A percentile compares a stretch with the other conserved stretches of the same genome.
Evolutionary conservation across 2,888 invertebrate species (phyloP).

Genomic region (Cacoxenus indagator): DNA sequence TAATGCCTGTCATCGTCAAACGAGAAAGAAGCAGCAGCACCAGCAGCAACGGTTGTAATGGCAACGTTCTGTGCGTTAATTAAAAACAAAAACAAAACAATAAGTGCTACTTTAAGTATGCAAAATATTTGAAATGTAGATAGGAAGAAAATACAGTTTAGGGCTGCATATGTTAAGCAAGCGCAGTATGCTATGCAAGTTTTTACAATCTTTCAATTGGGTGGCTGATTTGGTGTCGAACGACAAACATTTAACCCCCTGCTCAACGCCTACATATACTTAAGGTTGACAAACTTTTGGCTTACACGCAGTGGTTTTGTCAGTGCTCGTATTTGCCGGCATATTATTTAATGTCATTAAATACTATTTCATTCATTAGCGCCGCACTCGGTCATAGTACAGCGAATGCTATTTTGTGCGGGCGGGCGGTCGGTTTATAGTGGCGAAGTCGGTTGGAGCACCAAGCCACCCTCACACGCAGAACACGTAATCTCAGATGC

Average conservation of each 20-base stretch:
- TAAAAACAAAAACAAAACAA: constrained; percentile 37
- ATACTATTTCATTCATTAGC: constrained; percentile 8
- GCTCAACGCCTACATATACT: no score
- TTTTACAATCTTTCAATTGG: background rate
- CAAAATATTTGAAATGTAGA: constrained; percentile 29
- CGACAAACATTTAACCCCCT: no score
- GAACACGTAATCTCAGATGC: constrained; percentile 3
- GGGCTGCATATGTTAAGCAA: background rate
- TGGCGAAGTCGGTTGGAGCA: background rate
- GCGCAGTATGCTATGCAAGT: constrained; percentile 7
- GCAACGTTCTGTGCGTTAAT: constrained; percentile 39
- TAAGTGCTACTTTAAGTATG: constrained; percentile 56
- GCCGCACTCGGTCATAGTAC: background rate
- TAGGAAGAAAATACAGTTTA: background rate
- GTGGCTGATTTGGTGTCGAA: background rate
- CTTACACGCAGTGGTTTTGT: background rate
- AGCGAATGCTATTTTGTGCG: background rate
- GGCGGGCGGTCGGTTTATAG: background rate
- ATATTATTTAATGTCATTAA: constrained; percentile 5
- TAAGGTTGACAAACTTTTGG: constrained; percentile 19
- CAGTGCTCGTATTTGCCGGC: background rate
- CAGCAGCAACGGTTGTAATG: constrained; percentile 15
- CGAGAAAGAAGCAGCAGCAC: background rate
- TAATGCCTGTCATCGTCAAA: constrained; percentile 26
- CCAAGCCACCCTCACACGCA: background rate